Conservation (phyloP, 2,797 vertebrate genomes). For the Tapera naevia region DNA sequence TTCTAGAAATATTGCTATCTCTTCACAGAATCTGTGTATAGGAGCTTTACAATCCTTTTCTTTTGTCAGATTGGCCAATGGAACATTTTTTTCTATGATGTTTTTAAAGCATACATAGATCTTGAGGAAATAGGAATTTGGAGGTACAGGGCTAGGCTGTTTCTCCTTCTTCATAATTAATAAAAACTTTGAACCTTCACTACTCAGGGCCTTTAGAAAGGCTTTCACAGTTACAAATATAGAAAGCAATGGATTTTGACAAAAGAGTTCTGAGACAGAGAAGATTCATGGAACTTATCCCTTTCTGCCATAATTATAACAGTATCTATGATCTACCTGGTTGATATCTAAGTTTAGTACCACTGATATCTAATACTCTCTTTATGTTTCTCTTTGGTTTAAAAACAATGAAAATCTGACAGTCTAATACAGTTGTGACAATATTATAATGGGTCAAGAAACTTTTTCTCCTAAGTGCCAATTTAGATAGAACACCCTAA, state of each 20-base stretch:
- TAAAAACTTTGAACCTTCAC: neutral
- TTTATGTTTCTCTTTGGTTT: neutral
- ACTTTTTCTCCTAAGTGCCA: neutral
- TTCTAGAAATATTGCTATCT: neutral
- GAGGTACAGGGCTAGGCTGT: neutral
- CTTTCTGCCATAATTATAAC: neutral
- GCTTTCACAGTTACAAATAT: neutral
- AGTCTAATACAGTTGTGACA: neutral
- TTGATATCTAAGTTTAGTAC: neutral
- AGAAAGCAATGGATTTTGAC: neutral
- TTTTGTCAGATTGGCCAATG: neutral
- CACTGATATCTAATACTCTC: neutral
- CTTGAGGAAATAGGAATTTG: neutral
- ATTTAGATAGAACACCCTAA: too few species aligned
- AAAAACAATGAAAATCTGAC: neutral
- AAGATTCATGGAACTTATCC: neutral
- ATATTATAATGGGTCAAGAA: neutral
- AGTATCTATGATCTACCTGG: neutral
- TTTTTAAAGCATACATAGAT: neutral
- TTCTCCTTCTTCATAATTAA: neutral
- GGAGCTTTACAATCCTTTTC: neutral
- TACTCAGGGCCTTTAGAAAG: neutral
- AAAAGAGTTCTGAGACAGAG: neutral
- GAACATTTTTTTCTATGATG: neutral
- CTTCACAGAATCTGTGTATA: neutral